Conservation (phyloP, 2,888 invertebrate genomes). For the Sacculina carcini region DNA sequence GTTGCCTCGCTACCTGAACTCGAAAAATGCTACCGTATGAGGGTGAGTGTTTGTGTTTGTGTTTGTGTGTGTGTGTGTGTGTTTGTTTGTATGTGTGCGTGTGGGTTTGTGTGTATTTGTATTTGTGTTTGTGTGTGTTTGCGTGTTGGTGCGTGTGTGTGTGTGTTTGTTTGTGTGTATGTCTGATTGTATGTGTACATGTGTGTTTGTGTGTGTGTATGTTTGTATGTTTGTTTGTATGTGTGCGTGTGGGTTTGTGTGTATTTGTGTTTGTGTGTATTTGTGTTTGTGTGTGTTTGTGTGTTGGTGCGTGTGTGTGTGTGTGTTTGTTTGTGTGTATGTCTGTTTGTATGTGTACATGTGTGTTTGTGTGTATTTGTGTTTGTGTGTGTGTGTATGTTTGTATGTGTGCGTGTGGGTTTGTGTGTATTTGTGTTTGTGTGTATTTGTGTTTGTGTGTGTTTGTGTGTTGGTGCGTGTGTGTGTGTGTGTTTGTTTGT, state of each 20-base stretch:
- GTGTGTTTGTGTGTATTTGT: conserved; percentile 13
- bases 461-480: conserved; percentile 13
- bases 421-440: conserved; percentile 23
- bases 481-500: not conserved
- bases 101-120: conserved; percentile 12
- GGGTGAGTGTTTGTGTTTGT: conserved; percentile 26
- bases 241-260: not conserved
- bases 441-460: conserved; percentile 30
- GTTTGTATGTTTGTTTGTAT: conserved; percentile 14
- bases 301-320: conserved; percentile 13
- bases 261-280: conserved; percentile 33
- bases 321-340: conserved; percentile 6
- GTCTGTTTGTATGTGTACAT: conserved; percentile 13
- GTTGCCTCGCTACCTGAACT: conserved; percentile 72
- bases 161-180: conserved; percentile 4
- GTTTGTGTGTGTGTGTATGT: conserved; percentile 2
- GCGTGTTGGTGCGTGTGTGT: not conserved
- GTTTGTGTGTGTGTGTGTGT: conserved; percentile 13
- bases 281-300: conserved; percentile 19
- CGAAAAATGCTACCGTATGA: conserved; percentile 75
- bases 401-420: conserved; percentile 12
- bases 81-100: not conserved
- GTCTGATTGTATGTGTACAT: conserved; percentile 23
- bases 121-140: conserved; percentile 7
- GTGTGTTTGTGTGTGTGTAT: conserved; percentile 31